Evolutionary conservation across 2,797 vertebrate species (phyloP), one percentile per base, ranked within the genome.

Genomic region (Clarias platycephalus): DNA sequence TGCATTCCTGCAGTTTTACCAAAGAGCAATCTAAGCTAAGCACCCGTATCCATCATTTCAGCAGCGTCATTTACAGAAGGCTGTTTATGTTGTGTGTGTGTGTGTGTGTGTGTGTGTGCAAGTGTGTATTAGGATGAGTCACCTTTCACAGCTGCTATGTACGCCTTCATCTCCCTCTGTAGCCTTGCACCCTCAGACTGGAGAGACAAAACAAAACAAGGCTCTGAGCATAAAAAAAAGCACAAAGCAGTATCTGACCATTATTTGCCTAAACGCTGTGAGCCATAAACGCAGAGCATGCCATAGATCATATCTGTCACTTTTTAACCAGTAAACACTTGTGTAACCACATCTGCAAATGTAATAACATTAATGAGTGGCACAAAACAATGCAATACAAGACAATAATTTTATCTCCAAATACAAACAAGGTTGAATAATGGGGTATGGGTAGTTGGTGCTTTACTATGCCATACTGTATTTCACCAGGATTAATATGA

Each of bases 91-190:
- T 40, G n/a, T 31, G 49, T 83, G 57, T 40, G 20, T 68, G 64
- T 82, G 58, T 40, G 20, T 68, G 64, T 40, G n/a, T 31, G 49
- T 83, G 57, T 40, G 20, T 68, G 64, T 82, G 58, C 22, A 40
- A 75, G 79, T 62, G 44, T 75, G 49, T 84, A 70, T 80, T 62
- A 40, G 44, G 60, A 66, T 82, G 66, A 74, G 84, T 93, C 93
- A 97, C 98, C 98, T 98, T 99, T 99, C 83, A 99, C 98, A 67
- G 98, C 96, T 82, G 96, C 91, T 96, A 99, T 96, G 93, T 99
- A 99, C 71, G 94, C 95, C 91, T 96, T 97, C 92, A 99, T 94
- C 90, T 99, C 98, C 90, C 97, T 96, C 92, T 99, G 98, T 87
- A 99, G 95, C 84, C 97, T 95, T 67, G 95, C 95, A 71, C 98